Evolutionary conservation across 35 echinoderm and acorn worm species (phyloP).

Genomic region (Ophiothrix spiculata): DNA sequence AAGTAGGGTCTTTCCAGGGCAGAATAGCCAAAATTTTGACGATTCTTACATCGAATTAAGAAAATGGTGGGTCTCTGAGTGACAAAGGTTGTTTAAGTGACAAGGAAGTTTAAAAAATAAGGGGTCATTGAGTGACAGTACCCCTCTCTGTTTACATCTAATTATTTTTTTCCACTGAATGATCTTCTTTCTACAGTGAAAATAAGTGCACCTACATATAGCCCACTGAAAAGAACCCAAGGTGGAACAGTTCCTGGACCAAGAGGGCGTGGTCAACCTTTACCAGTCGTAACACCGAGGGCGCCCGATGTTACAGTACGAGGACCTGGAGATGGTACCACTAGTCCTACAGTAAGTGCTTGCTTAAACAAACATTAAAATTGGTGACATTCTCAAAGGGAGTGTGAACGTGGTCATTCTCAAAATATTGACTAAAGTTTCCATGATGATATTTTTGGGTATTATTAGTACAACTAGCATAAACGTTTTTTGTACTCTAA

Average conservation of each 20-base stretch:
- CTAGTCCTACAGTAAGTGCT: constrained; percentile 75
- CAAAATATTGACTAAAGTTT: no score
- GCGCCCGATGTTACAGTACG: constrained; percentile 89
- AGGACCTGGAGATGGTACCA: constrained; percentile 46
- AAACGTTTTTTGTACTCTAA: no score
- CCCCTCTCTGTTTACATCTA: background rate
- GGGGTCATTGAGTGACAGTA: background rate
- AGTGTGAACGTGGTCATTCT: no score
- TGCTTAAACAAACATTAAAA: no score
- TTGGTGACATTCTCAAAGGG: no score
- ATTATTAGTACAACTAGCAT: no score
- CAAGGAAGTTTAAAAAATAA: no score
- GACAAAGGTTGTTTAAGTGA: no score
- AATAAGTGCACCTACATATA: constrained; percentile 84
- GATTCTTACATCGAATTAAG: background rate
- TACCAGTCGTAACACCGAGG: constrained; percentile 84
- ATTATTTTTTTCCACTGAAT: constrained; percentile 18
- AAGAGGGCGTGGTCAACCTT: constrained; percentile 65
- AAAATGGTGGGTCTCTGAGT: background rate
- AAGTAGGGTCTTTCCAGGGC: no score
- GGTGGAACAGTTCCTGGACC: constrained; percentile 14
- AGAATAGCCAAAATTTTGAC: no score
- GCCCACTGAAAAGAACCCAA: constrained; percentile 70
- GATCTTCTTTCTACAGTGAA: constrained; percentile 44
- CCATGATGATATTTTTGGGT: no score